A percentile compares a stretch with the other conserved stretches of the same genome.
These are phyloP conservation scores for Vimba vimba DNA, from an alignment of 2,113 vertebrate genomes.

Conservation along the genomic window DNA sequence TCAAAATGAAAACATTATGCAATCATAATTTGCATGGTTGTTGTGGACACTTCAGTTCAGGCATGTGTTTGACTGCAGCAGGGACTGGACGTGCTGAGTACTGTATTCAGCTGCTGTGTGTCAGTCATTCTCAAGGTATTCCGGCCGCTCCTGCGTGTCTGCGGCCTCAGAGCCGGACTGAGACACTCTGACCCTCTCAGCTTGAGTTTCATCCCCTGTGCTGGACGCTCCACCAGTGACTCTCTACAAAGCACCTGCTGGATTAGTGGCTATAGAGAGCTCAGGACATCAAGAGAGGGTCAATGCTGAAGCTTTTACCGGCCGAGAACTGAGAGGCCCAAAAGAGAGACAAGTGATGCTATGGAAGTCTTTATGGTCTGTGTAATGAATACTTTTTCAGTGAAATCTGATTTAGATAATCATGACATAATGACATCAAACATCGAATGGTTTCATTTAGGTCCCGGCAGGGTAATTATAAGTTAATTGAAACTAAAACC, in stretches of 20 bases:
- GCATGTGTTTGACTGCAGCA: neutral
- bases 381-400: neutral
- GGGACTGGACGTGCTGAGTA: constrained; percentile 24
- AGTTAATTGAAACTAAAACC: neutral
- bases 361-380: neutral
- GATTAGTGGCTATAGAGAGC: constrained; percentile 13
- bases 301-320: neutral
- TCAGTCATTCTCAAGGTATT: constrained; percentile 38
- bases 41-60: neutral
- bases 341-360: neutral
- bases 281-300: neutral
- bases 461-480: neutral
- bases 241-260: constrained; percentile 15
- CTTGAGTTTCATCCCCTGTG: constrained; percentile 23
- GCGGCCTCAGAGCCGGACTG: neutral
- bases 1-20: neutral
- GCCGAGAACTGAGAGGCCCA: neutral
- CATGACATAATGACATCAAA: neutral
- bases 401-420: constrained; percentile 2
- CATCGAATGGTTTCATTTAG: neutral
- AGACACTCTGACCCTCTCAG: neutral
- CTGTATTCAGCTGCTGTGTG: constrained; percentile 48
- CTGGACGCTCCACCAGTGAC: neutral
- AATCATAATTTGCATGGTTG: neutral
- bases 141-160: constrained; percentile 20